Conservation (phyloP, 2,113 vertebrate species). For the Hemichromis elongatus region DNA sequence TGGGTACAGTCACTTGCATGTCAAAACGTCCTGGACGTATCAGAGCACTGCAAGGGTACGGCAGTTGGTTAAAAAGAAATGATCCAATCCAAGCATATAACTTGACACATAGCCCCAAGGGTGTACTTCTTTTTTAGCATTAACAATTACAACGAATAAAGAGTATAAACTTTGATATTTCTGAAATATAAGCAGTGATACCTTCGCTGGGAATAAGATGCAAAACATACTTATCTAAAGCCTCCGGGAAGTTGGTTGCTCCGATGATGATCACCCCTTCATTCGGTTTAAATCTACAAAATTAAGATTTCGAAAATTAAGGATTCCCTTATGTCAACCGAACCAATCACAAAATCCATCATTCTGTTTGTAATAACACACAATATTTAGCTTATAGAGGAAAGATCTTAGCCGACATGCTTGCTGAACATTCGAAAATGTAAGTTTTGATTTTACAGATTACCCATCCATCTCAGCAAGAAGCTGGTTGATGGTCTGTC, state of each 20-base stretch:
- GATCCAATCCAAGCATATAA: not conserved
- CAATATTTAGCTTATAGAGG: not conserved
- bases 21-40: constrained; percentile 96
- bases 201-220: not conserved
- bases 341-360: not conserved
- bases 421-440: not conserved
- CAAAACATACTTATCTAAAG: constrained; percentile 90
- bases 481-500: constrained; percentile 98
- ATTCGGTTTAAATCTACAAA: constrained; percentile 90
- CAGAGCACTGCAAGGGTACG: constrained; percentile 77
- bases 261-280: constrained; percentile 98
- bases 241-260: constrained; percentile 97
- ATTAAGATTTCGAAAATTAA: not conserved
- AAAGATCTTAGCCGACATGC: not conserved
- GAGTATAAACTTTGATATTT: not conserved
- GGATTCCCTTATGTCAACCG: not conserved
- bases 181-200: not conserved
- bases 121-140: not conserved
- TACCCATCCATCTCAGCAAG: constrained; percentile 99
- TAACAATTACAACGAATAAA: not conserved
- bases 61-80: not conserved
- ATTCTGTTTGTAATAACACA: not conserved
- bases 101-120: fast-evolving
- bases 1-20: constrained; percentile 97
- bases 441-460: not conserved